Conservation (phyloP, 2,888 invertebrate species). For the Chaetogeoica ovagalla region DNA sequence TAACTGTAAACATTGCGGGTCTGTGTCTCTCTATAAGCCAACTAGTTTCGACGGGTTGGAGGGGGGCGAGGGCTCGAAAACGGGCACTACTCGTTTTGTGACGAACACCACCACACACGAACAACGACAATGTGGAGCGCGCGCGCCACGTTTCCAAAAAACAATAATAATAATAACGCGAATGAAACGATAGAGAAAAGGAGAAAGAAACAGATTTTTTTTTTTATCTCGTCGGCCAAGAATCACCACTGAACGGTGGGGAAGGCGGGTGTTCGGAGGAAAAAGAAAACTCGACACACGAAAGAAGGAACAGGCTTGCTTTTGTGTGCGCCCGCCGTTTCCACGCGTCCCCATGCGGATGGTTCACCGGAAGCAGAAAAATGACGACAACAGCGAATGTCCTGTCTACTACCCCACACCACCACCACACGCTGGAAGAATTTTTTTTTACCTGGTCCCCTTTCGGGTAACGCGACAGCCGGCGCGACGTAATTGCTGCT, state of each 20-base stretch:
- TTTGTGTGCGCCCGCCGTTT: too few species aligned
- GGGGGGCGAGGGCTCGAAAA: constrained; percentile 6
- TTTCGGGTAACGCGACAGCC: constrained; percentile 60
- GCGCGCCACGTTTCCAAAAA: constrained; percentile 27
- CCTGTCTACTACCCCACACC: too few species aligned
- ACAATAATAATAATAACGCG: too few species aligned
- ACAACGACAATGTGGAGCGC: too few species aligned
- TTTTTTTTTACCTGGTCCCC: constrained; percentile 62
- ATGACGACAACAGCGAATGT: not conserved
- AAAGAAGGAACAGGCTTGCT: too few species aligned
- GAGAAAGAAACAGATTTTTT: not conserved
- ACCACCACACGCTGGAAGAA: not conserved
- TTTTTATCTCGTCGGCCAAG: not conserved
- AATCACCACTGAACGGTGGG: too few species aligned
- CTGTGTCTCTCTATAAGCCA: not conserved
- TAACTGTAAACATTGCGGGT: constrained; percentile 21
- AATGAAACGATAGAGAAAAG: not conserved
- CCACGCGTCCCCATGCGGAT: too few species aligned
- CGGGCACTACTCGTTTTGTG: constrained; percentile 16
- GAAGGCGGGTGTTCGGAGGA: too few species aligned
- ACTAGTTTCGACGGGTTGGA: not conserved
- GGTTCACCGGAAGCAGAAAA: too few species aligned
- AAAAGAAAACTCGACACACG: too few species aligned
- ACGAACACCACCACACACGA: constrained; percentile 19
- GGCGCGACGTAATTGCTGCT: constrained; percentile 28